Evolutionary conservation across 2,113 vertebrate species (phyloP), one percentile per base, ranked within the genome.

Genomic region (Dolichotis patagonum): DNA sequence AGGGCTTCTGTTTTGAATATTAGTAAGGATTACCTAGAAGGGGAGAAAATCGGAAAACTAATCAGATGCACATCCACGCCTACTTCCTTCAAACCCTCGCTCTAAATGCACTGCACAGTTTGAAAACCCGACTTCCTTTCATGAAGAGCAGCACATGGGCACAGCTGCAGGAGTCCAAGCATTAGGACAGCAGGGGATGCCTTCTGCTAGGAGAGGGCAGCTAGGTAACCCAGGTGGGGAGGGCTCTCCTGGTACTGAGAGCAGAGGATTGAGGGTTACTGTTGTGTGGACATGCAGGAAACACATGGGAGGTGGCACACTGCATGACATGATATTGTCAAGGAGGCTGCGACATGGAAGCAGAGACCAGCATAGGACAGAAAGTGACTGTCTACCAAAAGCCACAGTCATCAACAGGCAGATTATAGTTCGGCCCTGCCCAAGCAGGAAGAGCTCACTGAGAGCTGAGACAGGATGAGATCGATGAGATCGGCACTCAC

Each of bases 1-100:
- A 71, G 99, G 99, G 97, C 99, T 99, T 98, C 99, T 99, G 98
- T 99, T 99, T 97, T 99, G 99, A 95, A 99, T 99, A 93, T 99
- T 99, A 63, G 99, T 98, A 92, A 99, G 99, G 96, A 99, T 98
- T 65, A 99, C 98, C 99, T 99, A 96, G 96, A 98, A 98, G 91
- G 92, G 97, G 96, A 98, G 92, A 98, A 96, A 97, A 98, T 73
- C 0, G 91, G 43, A 91, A 97, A 96, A 89, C 97, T 92, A 93
- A 77, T 97, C 90, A n/a, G 49, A 95, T 75, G 62, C 78, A 97
- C 43, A 82, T 77, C 71, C 88, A 88, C 14, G 46, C 88, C 92
- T 41, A 5, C 28, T 58, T 87, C 77, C 89, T 92, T 49, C 80
- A 78, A 30, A 77, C 28, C 93, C 94, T 85, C 1, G 13, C 22